Evolutionary conservation across 92 coral and sea anemone species (phyloP).

Genomic region (Paragorgia papillata): DNA sequence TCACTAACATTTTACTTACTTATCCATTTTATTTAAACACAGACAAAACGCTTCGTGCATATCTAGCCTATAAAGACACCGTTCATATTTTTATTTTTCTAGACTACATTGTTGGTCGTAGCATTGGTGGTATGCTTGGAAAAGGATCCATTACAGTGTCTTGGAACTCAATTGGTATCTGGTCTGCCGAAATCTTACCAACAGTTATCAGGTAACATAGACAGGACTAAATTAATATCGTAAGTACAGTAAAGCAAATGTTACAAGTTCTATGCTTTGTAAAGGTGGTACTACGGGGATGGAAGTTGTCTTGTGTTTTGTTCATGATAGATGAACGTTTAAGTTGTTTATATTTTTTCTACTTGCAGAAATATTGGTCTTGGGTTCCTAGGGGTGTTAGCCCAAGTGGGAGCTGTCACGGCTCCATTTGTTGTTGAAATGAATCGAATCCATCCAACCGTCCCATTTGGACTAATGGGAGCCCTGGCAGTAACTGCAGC

Average conservation of each 20-base stretch:
- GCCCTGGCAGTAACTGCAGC: constrained; percentile 53
- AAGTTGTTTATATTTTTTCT: too few relatives aligned
- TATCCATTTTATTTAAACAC: too few relatives aligned
- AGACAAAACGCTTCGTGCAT: too few relatives aligned
- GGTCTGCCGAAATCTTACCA: constrained; percentile 77
- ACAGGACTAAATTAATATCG: too few relatives aligned
- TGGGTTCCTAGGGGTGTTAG: constrained; percentile 45
- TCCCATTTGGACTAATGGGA: constrained; percentile 68
- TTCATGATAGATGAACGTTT: too few relatives aligned
- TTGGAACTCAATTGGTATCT: constrained; percentile 61
- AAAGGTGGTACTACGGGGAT: too few relatives aligned
- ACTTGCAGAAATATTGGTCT: constrained; percentile 59
- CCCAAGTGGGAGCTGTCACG: constrained; percentile 57
- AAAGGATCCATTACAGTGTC: constrained; percentile 66
- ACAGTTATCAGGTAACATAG: constrained; percentile 69
- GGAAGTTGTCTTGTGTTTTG: too few relatives aligned
- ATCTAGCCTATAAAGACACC: too few relatives aligned
- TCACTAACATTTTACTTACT: too few relatives aligned
- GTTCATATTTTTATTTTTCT: background rate
- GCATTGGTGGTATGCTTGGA: constrained; percentile 63
- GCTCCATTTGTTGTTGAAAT: constrained; percentile 67
- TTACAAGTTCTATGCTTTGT: too few relatives aligned
- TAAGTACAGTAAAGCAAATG: too few relatives aligned
- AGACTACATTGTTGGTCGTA: constrained; percentile 72
- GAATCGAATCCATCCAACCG: constrained; percentile 44